phyloP scores from a whole-genome alignment of 2,113 vertebrate species.

The Microtus pennsylvanicus region DNA sequence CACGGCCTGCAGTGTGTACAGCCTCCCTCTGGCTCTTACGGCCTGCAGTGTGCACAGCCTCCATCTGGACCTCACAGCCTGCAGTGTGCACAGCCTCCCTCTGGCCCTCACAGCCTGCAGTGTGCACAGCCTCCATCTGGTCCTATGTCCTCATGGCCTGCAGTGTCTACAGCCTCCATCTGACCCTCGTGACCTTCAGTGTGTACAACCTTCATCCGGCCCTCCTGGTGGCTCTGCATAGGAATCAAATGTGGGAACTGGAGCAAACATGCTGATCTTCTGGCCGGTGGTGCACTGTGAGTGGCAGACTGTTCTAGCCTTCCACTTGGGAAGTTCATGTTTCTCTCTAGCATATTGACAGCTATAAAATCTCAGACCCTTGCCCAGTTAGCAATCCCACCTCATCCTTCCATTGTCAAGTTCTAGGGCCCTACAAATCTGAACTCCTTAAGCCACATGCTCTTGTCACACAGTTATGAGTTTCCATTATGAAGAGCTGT shows the following conservation, averaged over 20 bases:
- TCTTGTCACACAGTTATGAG: not conserved
- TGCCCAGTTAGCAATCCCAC: not conserved
- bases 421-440: not conserved
- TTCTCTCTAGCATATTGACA: not conserved
- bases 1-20: not conserved
- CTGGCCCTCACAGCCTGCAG: not conserved
- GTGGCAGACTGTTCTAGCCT: not conserved
- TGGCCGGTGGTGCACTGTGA: not conserved
- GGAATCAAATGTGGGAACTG: not conserved
- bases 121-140: not conserved
- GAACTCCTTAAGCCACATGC: slow-evolving; percentile 12
- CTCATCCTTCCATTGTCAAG: not conserved
- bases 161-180: not conserved
- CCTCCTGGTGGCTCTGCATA: not conserved
- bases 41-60: not conserved
- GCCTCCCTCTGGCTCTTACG: not conserved
- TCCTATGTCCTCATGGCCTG: too few species aligned
- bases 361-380: not conserved
- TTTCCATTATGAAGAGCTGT: not conserved
- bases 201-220: not conserved
- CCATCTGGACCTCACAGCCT: not conserved
- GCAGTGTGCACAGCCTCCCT: not conserved
- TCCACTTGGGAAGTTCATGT: not conserved
- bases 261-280: not conserved
- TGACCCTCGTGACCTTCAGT: not conserved